phyloP scores from a whole-genome alignment of 2,888 invertebrate genomes.

The Allacma fusca region DNA sequence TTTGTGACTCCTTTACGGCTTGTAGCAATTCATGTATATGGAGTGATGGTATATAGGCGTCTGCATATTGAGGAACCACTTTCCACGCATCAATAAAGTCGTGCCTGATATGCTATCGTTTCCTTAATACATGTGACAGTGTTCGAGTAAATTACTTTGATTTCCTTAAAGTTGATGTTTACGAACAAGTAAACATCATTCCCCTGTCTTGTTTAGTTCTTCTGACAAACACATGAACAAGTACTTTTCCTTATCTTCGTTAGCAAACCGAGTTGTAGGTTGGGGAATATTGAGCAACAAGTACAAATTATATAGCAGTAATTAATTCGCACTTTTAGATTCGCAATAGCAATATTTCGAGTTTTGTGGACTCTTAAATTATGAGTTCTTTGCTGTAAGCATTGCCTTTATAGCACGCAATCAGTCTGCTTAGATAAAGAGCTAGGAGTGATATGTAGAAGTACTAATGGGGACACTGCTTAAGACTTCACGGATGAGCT shows the following conservation, averaged over 20 bases:
- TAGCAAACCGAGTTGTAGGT: not conserved
- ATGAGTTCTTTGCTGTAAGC: not conserved
- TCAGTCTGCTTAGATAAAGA: not conserved
- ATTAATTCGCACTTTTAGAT: slow-evolving; percentile 5
- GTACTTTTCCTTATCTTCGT: not conserved
- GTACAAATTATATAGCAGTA: slow-evolving; percentile 3
- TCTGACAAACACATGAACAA: not conserved
- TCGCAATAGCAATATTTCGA: not conserved
- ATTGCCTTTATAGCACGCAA: not conserved
- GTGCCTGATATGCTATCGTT: not conserved
- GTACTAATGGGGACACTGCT: not conserved
- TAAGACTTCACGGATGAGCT: slow-evolving; percentile 33
- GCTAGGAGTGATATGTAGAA: not conserved
- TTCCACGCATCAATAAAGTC: not conserved
- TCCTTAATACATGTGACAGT: not conserved
- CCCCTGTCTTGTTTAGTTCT: not conserved
- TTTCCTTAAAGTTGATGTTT: slow-evolving; percentile 13
- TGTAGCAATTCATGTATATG: too few relatives aligned
- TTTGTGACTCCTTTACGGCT: too few relatives aligned
- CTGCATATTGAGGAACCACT: not conserved
- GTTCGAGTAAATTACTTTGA: slow-evolving; percentile 4
- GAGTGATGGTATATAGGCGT: too few relatives aligned
- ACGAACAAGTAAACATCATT: slow-evolving; percentile 4
- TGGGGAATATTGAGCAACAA: not conserved
- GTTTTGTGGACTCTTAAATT: not conserved